Evolutionary conservation across 2,113 vertebrate genomes (phyloP).

Genomic region (Parus major): DNA sequence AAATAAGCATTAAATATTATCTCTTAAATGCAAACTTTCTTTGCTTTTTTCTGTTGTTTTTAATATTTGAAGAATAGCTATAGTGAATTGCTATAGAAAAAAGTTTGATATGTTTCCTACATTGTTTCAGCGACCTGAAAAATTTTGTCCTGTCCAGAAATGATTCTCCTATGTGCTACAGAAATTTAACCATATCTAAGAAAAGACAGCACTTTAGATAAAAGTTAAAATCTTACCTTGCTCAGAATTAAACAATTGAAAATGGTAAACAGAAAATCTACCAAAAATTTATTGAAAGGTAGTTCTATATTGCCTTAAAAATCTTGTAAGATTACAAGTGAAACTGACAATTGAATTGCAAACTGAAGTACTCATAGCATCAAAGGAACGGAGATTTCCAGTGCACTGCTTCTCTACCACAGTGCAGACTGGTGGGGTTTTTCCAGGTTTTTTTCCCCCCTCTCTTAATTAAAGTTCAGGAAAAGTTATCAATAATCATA

Average conservation of each 20-base stretch:
- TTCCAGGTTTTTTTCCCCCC: rapidly evolving
- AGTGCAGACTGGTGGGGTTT: not conserved
- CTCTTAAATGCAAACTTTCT: not conserved
- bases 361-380: not conserved
- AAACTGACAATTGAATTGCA: not conserved
- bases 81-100: not conserved
- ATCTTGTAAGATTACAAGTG: not conserved
- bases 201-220: not conserved
- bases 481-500: not conserved
- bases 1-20: not conserved
- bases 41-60: not conserved
- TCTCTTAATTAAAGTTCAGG: not conserved
- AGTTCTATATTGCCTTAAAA: not conserved
- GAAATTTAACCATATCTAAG: not conserved
- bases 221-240: not conserved
- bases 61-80: not conserved
- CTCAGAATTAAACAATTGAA: not conserved
- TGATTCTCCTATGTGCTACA: not conserved
- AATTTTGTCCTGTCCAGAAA: not conserved
- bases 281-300: not conserved
- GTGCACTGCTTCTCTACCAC: not conserved
- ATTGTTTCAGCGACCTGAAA: not conserved
- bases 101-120: not conserved
- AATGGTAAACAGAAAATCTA: not conserved
- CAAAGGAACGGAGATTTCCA: not conserved